Percentiles rank a stretch among this genome's conserved stretches.
Conservation (phyloP, 2,888 invertebrate species). For the Drosophila kambysellisi region DNA sequence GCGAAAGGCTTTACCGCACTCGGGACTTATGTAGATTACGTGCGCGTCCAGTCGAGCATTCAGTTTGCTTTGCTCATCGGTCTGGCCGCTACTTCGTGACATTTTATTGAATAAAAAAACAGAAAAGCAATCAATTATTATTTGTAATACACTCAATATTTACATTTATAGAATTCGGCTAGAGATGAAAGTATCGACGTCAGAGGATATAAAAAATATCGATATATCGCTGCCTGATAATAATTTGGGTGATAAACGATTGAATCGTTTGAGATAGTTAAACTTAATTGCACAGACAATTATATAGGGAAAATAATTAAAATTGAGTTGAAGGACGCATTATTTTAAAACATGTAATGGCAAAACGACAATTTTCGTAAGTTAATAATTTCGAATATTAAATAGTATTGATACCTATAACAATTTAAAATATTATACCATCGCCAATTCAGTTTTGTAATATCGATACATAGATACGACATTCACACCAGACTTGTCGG, state of each 20-base stretch:
- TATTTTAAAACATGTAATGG: neutral
- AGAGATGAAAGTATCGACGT: constrained; percentile 5
- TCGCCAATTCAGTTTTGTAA: neutral
- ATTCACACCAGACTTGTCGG: constrained; percentile 1
- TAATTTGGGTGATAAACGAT: neutral
- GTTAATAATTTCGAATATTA: neutral
- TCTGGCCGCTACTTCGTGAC: constrained; percentile 48
- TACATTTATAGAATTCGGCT: neutral
- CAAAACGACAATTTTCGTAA: neutral
- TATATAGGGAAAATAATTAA: neutral
- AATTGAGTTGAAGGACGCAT: neutral
- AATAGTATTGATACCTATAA: neutral
- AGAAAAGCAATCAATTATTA: neutral
- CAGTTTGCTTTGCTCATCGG: constrained; percentile 62
- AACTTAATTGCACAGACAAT: too few relatives aligned
- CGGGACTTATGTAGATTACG: constrained; percentile 80
- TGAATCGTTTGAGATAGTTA: neutral
- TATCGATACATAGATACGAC: neutral
- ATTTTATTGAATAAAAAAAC: constrained; percentile 39
- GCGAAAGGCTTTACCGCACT: constrained; percentile 76
- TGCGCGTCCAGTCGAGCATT: constrained; percentile 77
- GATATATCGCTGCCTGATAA: neutral
- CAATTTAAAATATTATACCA: neutral
- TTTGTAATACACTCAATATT: neutral
- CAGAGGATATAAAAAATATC: neutral